Conservation (phyloP, 2,797 vertebrate genomes). For the Macrochelys suwanniensis region DNA sequence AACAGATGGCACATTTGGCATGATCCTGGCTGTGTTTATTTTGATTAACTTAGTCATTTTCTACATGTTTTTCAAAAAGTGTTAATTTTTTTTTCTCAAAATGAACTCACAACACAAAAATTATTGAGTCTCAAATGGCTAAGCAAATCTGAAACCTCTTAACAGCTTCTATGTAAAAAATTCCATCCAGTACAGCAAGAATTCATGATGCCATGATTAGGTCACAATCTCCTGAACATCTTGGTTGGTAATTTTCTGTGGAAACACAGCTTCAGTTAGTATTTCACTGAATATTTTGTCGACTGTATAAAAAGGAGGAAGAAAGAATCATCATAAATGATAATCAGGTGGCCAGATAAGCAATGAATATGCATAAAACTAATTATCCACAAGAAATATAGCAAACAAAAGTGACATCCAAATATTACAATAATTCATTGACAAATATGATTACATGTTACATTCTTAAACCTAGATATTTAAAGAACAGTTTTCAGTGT, state of each 20-base stretch:
- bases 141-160: constrained; percentile 7
- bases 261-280: constrained; percentile 33
- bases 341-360: constrained; percentile 50
- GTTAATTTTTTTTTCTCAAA: neutral
- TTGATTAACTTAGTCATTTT: neutral
- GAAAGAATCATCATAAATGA: constrained; percentile 34
- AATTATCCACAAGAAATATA: constrained; percentile 35
- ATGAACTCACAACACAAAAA: neutral
- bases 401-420: constrained; percentile 27
- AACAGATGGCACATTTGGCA: neutral
- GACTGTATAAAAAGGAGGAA: neutral
- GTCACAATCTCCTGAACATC: constrained; percentile 14
- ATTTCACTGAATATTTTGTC: neutral
- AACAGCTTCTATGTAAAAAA: neutral
- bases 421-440: constrained; percentile 9
- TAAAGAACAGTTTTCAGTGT: constrained; percentile 19
- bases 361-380: constrained; percentile 64
- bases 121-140: neutral
- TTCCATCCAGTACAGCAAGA: neutral
- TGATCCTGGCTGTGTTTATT: neutral
- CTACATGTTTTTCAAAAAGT: neutral
- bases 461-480: neutral
- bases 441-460: neutral
- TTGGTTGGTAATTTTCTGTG: constrained; percentile 8
- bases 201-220: constrained; percentile 12